Conservation (phyloP, 2,797 vertebrate species). For the Mormyrops attenuatus region DNA sequence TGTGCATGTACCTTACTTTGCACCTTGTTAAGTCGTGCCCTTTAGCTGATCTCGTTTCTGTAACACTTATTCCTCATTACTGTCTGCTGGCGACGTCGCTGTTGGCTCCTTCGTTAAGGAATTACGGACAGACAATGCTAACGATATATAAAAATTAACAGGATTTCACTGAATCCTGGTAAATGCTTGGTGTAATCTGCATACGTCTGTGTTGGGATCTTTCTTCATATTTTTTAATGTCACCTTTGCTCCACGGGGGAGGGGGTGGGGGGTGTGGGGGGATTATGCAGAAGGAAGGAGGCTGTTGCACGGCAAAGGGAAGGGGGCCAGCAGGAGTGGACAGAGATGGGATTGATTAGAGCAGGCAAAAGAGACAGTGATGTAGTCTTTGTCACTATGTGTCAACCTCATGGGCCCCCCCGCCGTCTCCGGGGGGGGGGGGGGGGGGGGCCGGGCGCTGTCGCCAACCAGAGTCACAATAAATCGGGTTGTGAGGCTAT, state of each 20-base stretch:
- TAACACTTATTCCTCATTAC: not conserved
- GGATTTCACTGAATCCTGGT: not conserved
- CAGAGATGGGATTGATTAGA: conserved; percentile 10
- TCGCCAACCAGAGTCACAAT: no score
- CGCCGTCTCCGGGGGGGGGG: not conserved
- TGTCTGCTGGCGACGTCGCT: not conserved
- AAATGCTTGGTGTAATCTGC: not conserved
- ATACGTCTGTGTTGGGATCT: not conserved
- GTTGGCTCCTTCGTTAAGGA: not conserved
- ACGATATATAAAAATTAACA: not conserved
- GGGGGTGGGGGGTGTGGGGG: not conserved
- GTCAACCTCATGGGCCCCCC: not conserved
- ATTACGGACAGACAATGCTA: not conserved
- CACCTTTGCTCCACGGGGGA: not conserved
- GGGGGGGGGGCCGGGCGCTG: no score
- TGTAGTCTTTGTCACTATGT: not conserved
- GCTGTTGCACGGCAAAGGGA: not conserved
- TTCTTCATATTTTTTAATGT: not conserved
- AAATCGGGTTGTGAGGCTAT: no score
- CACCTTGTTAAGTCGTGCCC: not conserved
- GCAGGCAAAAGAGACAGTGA: not conserved
- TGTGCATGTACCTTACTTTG: not conserved
- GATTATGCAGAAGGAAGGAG: not conserved
- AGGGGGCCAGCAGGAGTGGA: not conserved
- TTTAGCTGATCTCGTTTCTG: not conserved